These are phyloP conservation scores for Paradisaea rubra DNA, from an alignment of 2,113 vertebrate species.

Conservation along the genomic window DNA sequence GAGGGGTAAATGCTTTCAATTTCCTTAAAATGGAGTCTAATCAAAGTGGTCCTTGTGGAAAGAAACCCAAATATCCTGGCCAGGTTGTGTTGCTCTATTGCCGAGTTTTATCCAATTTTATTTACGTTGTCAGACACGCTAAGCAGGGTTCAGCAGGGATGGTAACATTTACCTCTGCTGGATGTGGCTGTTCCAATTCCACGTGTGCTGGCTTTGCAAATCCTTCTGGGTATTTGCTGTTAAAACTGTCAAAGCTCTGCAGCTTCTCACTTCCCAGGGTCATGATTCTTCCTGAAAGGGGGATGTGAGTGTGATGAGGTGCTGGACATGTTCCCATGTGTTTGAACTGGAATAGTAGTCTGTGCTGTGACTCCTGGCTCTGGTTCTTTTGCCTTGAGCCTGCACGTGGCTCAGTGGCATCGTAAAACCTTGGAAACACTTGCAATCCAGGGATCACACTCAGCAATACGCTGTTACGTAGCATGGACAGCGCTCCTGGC, in stretches of 20 bases:
- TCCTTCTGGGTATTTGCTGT: slow-evolving; percentile 26
- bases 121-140: background rate
- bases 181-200: background rate
- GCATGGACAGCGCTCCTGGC: background rate
- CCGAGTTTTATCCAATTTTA: background rate
- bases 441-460: background rate
- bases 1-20: background rate
- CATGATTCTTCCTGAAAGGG: background rate
- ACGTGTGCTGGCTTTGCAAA: background rate
- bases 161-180: background rate
- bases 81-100: background rate
- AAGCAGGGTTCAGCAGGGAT: background rate
- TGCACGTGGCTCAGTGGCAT: background rate
- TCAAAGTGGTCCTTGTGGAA: background rate
- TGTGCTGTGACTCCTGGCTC: background rate
- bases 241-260: slow-evolving; percentile 14
- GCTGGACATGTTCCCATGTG: background rate
- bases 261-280: slow-evolving; percentile 7
- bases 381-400: background rate
- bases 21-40: background rate
- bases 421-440: background rate
- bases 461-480: fast-evolving
- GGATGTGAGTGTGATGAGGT: background rate
- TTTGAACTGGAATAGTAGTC: background rate
- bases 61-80: background rate